phyloP scores from a whole-genome alignment of 2,888 invertebrate genomes.

The Yponomeuta plumbellus region DNA sequence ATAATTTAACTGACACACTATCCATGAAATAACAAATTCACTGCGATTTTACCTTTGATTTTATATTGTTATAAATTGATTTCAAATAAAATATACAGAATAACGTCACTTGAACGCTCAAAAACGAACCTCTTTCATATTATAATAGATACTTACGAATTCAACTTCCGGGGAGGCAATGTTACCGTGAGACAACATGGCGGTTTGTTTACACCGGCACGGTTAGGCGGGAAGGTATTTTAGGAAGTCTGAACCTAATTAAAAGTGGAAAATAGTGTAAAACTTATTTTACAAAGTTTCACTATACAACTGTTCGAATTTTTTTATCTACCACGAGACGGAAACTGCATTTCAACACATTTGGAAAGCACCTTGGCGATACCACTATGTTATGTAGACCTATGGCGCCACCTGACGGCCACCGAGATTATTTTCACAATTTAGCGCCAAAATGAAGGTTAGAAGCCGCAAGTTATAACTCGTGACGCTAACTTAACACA shows the following conservation, averaged over 20 bases:
- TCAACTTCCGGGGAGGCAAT: conserved; percentile 44
- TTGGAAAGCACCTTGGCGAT: conserved; percentile 52
- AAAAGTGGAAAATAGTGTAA: conserved; percentile 17
- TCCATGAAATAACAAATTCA: neutral
- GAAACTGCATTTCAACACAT: neutral
- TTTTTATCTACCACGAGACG: neutral
- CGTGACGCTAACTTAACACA: too few species aligned
- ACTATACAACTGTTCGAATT: neutral
- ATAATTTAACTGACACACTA: conserved; percentile 28
- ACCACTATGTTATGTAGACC: conserved; percentile 38
- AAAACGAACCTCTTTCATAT: neutral
- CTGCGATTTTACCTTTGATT: too few species aligned
- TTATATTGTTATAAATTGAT: too few species aligned
- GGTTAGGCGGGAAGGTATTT: conserved; percentile 66
- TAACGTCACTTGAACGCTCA: neutral
- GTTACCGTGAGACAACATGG: conserved; percentile 66
- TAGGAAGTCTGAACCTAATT: conserved; percentile 30
- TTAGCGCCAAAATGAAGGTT: neutral
- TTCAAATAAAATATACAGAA: neutral
- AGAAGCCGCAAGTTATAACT: too few species aligned
- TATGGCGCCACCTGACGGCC: conserved; percentile 21
- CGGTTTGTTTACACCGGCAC: conserved; percentile 78
- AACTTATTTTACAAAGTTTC: conserved; percentile 15
- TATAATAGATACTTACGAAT: conserved; percentile 32
- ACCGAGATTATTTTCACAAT: neutral